Evolutionary conservation across 2,797 vertebrate genomes (phyloP), one percentile per base, ranked within the genome.

Genomic region (Anniella stebbinsi): DNA sequence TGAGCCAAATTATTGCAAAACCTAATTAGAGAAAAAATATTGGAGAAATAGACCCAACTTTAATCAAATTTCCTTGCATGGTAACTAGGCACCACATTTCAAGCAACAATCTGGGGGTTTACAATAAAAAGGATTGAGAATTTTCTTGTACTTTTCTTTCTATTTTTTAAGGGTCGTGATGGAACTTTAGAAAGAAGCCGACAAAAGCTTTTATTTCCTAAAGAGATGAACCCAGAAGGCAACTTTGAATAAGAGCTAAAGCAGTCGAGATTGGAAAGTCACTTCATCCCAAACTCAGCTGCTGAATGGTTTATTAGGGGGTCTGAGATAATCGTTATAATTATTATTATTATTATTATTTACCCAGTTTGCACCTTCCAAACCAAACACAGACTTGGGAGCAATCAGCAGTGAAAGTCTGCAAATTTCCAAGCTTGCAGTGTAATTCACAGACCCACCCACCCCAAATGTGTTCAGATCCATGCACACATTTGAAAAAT

Each of bases 11-110:
- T 25, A 54, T 89, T 51, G 89, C 86, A 92, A 84, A 82, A 67
- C 84, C 36, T 92, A 89, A 88, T 94, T 92, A 75, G 70, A 89
- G 84, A 17, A 88, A 63, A 63, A 87, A 90, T 91, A 69, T 11
- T 84, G 91, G 87, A 88, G 75, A 91, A 92, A 84, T 2, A 0
- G 0, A 6, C 45, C 45, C 89, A 91, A 84, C 82, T 93, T 90
- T 73, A 78, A 69, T 88, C 80, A 81, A 41, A 72, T 89, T 69
- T 89, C 48, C 41, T 70, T 78, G 82, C 91, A 83, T 85, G 87
- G 48, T 51, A 93, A 87, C 10, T 76, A 17, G 30, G 23, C 91
- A 90, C 76, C 89, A 63, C 70, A 88, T 87, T 92, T 80, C 51
- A 77, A 72, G 87, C 73, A 21, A 2, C 23, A 88, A 25, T 91